Conservation (phyloP, 2,888 invertebrate genomes). For the Coleophora deauratella region DNA sequence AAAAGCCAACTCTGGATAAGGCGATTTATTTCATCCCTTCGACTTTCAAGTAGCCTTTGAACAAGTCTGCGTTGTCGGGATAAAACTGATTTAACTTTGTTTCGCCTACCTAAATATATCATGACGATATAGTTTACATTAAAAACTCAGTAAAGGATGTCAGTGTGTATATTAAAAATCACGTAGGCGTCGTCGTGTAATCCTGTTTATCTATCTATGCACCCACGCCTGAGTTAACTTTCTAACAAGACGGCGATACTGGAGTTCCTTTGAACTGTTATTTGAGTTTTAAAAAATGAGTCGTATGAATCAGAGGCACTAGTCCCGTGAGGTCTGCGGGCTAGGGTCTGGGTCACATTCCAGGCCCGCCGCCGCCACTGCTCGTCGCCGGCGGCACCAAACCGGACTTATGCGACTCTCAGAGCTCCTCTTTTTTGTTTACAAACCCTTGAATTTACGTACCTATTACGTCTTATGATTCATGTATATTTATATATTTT, state of each 20-base stretch:
- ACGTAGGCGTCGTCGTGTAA: constrained; percentile 43
- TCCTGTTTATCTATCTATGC: constrained; percentile 54
- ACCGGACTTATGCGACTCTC: constrained; percentile 37
- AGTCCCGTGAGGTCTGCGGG: constrained; percentile 31
- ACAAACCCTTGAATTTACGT: constrained; percentile 31
- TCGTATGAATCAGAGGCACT: constrained; percentile 56
- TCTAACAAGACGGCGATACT: constrained; percentile 41
- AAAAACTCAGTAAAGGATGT: constrained; percentile 28
- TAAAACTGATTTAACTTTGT: too few relatives aligned
- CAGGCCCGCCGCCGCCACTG: constrained; percentile 33
- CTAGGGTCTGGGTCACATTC: constrained; percentile 69
- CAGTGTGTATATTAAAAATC: constrained; percentile 25
- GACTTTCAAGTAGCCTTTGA: neutral
- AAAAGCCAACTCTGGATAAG: constrained; percentile 23
- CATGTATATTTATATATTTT: too few relatives aligned
- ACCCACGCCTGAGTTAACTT: constrained; percentile 51
- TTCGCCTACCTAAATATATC: too few relatives aligned
- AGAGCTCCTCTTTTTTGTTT: constrained; percentile 30
- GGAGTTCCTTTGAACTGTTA: constrained; percentile 25
- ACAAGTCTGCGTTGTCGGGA: too few relatives aligned
- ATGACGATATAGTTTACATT: constrained; percentile 8
- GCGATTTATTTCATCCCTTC: constrained; percentile 8
- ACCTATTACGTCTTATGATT: constrained; percentile 27
- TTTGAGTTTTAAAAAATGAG: constrained; percentile 29
- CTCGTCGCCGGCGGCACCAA: constrained; percentile 32